Evolutionary conservation across 1,140 invertebrate genomes (phyloP).

Genomic region (Ceratosolen solmsi): DNA sequence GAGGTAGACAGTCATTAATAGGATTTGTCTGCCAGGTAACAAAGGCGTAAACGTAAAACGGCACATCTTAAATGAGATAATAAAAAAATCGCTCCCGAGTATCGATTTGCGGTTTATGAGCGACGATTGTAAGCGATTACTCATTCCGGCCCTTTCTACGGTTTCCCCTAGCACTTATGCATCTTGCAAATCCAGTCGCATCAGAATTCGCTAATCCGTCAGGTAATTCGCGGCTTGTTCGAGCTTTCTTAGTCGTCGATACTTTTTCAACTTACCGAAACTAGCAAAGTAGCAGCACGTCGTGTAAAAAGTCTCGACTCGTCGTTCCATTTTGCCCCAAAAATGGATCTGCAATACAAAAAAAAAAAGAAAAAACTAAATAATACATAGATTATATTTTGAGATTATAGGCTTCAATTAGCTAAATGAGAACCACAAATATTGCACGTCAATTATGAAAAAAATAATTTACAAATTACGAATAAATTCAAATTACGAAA

Average conservation of each 20-base stretch:
- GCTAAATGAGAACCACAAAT: too few species aligned
- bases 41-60: constrained; percentile 36
- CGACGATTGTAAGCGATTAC: not conserved
- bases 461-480: too few species aligned
- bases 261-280: constrained; percentile 72
- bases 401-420: too few species aligned
- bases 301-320: constrained; percentile 76
- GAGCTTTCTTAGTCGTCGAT: not conserved
- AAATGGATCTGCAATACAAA: constrained; percentile 72
- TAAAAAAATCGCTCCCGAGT: constrained; percentile 18
- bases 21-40: constrained; percentile 30
- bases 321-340: constrained; percentile 77
- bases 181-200: not conserved
- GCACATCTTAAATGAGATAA: constrained; percentile 34
- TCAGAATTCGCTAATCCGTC: not conserved
- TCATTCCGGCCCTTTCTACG: constrained; percentile 8
- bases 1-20: constrained; percentile 39
- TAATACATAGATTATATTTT: too few species aligned
- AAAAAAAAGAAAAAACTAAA: too few species aligned
- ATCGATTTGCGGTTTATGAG: constrained; percentile 28
- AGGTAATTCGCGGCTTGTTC: not conserved
- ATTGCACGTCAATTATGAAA: too few species aligned
- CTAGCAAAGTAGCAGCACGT: constrained; percentile 77
- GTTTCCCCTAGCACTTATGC: not conserved
- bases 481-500: too few species aligned